phyloP scores from a whole-genome alignment of 2,797 vertebrate genomes.

The Melanogrammus aeglefinus region DNA sequence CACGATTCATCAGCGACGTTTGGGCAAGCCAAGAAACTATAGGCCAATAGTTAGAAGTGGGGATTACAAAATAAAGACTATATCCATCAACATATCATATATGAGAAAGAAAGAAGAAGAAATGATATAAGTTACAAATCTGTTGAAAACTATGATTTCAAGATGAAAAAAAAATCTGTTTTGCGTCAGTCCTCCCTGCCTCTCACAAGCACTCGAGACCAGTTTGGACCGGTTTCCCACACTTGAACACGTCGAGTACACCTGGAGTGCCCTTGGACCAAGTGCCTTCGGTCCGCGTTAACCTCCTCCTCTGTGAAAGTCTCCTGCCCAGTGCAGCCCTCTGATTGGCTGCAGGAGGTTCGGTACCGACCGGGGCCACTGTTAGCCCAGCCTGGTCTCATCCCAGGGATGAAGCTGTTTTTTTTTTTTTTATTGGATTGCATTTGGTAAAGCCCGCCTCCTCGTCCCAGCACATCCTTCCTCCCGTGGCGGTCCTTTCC shows the following conservation, averaged over 20 bases:
- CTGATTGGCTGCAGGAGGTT: background rate
- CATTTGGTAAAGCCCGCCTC: no score
- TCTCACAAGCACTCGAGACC: conserved; percentile 37
- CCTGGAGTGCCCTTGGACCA: conserved; percentile 11
- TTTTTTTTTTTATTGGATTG: background rate
- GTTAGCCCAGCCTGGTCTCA: background rate
- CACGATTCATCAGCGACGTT: conserved; percentile 39
- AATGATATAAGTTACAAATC: conserved; percentile 73
- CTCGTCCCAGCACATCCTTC: conserved; percentile 6
- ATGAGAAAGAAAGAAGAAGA: conserved; percentile 55
- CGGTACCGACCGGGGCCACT: no score
- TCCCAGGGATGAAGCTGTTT: background rate
- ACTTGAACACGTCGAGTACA: background rate
- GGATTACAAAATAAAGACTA: conserved; percentile 64
- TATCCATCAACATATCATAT: conserved; percentile 62
- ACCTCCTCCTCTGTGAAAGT: background rate
- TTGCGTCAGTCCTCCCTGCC: conserved; percentile 49
- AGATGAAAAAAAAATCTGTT: conserved; percentile 63
- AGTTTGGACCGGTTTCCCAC: conserved; percentile 13
- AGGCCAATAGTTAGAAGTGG: conserved; percentile 46
- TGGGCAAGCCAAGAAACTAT: conserved; percentile 39
- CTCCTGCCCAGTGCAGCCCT: background rate
- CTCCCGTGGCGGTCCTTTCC: background rate
- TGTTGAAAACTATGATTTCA: conserved; percentile 69
- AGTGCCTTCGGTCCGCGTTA: conserved; percentile 24